Percentiles rank a stretch among this genome's conserved stretches.
These are phyloP conservation scores for Diarsia rubi DNA, from an alignment of 2,888 invertebrate genomes.

Conservation along the genomic window DNA sequence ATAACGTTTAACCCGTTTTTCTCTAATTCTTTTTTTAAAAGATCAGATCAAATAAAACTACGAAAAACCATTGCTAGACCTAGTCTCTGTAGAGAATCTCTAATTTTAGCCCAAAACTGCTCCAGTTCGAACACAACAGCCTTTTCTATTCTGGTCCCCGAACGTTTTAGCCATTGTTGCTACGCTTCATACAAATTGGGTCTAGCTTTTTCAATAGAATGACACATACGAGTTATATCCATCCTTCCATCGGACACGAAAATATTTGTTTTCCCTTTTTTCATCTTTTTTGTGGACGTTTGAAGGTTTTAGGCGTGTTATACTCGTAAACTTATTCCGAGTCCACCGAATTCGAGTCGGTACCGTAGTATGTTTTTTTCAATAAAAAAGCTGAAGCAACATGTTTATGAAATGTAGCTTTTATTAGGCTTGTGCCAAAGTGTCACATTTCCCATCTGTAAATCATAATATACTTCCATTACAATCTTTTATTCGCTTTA, in stretches of 20 bases:
- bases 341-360: background rate
- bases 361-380: background rate
- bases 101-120: background rate
- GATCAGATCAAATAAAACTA: background rate
- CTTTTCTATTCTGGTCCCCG: conserved; percentile 1
- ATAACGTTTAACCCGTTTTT: background rate
- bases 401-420: background rate
- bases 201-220: conserved; percentile 23
- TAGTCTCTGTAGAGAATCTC: background rate
- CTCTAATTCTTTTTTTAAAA: background rate
- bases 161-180: conserved; percentile 6
- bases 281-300: conserved; percentile 22
- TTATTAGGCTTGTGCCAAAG: background rate
- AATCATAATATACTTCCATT: too few species aligned
- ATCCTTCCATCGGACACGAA: conserved; percentile 18
- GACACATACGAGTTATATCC: conserved; percentile 7
- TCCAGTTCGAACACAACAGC: conserved; percentile 4
- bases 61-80: background rate
- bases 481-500: too few species aligned
- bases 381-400: background rate
- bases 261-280: conserved; percentile 40
- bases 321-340: background rate
- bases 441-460: background rate
- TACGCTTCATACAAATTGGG: conserved; percentile 18
- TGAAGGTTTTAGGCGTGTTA: conserved; percentile 21